These are phyloP conservation scores for Rhinolophus sinicus DNA, from an alignment of 2,113 vertebrate genomes.

Conservation along the genomic window DNA sequence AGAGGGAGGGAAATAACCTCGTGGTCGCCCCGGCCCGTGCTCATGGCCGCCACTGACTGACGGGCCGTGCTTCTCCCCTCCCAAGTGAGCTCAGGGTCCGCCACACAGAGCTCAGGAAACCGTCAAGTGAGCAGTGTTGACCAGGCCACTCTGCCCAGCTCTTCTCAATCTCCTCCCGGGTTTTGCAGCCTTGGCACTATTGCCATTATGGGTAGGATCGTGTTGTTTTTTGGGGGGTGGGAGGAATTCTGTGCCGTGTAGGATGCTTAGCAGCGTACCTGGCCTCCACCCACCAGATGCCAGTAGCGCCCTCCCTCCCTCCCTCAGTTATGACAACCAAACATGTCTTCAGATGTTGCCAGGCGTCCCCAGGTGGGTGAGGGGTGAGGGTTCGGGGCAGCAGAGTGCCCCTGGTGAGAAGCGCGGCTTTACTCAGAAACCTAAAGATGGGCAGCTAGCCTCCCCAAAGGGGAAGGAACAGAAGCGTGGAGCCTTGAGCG, in stretches of 20 bases:
- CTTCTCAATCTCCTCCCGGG: neutral
- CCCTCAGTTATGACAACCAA: neutral
- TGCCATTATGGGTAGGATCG: no score
- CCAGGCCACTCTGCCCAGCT: neutral
- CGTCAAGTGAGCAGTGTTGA: neutral
- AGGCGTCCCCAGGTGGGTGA: neutral
- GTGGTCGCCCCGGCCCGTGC: fast-evolving
- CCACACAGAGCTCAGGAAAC: neutral
- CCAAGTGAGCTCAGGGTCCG: neutral
- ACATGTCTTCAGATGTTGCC: neutral
- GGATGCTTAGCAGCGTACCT: neutral
- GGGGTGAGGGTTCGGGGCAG: fast-evolving
- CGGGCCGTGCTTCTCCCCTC: no score
- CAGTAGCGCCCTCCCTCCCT: neutral
- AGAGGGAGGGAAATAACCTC: neutral
- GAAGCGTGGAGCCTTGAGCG: fast-evolving
- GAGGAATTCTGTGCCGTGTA: neutral
- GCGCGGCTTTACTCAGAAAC: neutral
- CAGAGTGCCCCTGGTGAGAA: neutral
- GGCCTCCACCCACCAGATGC: neutral
- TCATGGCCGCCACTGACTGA: fast-evolving
- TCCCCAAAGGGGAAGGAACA: neutral
- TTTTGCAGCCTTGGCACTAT: fast-evolving
- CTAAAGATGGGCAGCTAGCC: neutral
- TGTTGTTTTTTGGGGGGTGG: no score